Base-by-base conservation (phyloP, 1,140 invertebrate species). In the Mya arenaria region DNA sequence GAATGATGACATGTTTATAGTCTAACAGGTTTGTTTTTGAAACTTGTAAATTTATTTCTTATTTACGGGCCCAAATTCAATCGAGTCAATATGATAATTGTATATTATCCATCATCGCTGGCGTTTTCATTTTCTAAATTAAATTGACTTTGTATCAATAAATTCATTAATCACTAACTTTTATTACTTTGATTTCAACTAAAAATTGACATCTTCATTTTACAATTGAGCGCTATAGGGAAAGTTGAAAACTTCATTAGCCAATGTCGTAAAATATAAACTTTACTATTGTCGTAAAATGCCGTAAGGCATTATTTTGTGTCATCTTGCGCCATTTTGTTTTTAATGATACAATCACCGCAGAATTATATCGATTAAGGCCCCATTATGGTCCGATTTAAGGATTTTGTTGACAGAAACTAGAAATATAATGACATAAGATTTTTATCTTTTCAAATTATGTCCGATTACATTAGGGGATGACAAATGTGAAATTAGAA, bases 401-500 rank as follows among this genome's bases (percentile, higher is more conserved):
- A 55, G 77, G 66, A 10, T 68, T 52, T 80, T 71, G 56, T 39
- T 69, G 77, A 39, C 65, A 80, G 52, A 28, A 60, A 69, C 63
- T 60, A 69, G 69, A 80, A 80, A 80, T 68, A 62, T 79, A 55
- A 62, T 55, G 56, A 80, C 30, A 65, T 39, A 30, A 58, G 77
- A 80, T 80, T 17, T 23, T 71, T 69, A 80, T 80, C 77, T 71
- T 8, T 66, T 68, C 37, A n/a, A 58, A 39, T 32, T n/a, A 30
- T 37, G 36, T 30, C 17, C 17, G n/a, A 60, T 32, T 55, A 66
- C 56, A 68, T 39, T 39, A 69, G 15, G 17, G 15, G 41, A 60
- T 80, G 77, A 80, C 77, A 37, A 80, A 80, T 80, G 77, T 32
- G 19, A 71, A 80, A 80, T 80, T 80, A 80, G 77, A 80, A 69